These are phyloP conservation scores for Drosophila maculinotata DNA, from an alignment of 2,888 invertebrate genomes.

Conservation along the genomic window DNA sequence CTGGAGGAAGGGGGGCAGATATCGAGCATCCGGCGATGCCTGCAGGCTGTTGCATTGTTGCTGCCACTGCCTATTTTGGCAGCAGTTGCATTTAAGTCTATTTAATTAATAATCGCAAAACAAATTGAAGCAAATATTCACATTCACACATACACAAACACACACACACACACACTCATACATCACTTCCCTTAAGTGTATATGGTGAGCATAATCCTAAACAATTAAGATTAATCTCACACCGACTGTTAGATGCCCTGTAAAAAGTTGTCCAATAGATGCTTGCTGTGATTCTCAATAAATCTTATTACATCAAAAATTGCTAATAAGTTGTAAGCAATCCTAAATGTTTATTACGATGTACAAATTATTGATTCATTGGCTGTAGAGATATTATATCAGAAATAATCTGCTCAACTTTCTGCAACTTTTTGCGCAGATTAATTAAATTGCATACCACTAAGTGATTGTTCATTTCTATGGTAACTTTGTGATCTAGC, in stretches of 20 bases:
- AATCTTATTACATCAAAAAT: background rate
- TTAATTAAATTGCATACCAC: too few relatives aligned
- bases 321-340: too few relatives aligned
- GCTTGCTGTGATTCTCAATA: accelerated
- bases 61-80: constrained; percentile 52
- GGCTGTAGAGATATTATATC: too few relatives aligned
- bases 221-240: constrained; percentile 7
- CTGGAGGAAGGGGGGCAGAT: background rate
- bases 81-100: constrained; percentile 65
- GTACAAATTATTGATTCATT: too few relatives aligned
- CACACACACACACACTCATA: background rate
- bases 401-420: too few relatives aligned
- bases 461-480: too few relatives aligned
- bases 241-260: background rate
- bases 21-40: constrained; percentile 34
- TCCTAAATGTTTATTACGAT: too few relatives aligned
- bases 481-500: too few relatives aligned
- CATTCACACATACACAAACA: constrained; percentile 18
- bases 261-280: background rate
- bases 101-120: constrained; percentile 67
- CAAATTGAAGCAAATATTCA: constrained; percentile 59
- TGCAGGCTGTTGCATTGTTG: constrained; percentile 25
- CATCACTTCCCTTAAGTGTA: constrained; percentile 7
- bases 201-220: constrained; percentile 51
- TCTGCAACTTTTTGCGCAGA: too few relatives aligned